Base-by-base conservation (phyloP, 2,888 invertebrate species). In the Luperina testacea region DNA sequence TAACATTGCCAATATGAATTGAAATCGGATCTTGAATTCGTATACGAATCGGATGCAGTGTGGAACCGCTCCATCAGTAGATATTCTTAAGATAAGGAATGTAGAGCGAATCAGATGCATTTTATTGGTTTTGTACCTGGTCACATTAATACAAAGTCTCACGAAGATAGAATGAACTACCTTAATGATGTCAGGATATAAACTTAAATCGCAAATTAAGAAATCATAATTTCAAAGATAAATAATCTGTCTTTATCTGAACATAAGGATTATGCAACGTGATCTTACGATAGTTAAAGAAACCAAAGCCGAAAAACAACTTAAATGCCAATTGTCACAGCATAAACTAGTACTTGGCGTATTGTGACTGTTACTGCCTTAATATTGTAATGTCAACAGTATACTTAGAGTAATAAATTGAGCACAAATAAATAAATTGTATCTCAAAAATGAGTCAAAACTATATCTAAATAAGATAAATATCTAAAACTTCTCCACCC, bases 401-500 rank as follows among this genome's bases (percentile, higher is more conserved):
- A 7, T 20, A 48, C 48, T 48, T 48, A 48, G 6, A 2, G 20
- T 20, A 20, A 51, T 51, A 51, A 51, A 51, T 51, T 20, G 51
- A 51, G 51, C 51, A 51, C 51, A 57, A 57, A 57, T 53, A 24
- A 51, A 9, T 57, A 57, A 24, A 57, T 57, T 51, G 38, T 69
- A 51, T 65, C 48, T 72, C 4, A 20, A 45, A 61, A 61, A n/a
- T 6, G 5, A 63, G 32, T 6, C 5, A 77, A 51, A 59, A 76
- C 15, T 0, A 42, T 53, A 63, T 61, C 4, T 15, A 63, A 59
- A 57, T 51, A 51, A 7, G 45, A 59, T 69, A 48, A 7, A 4
- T 11, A 77, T 75, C 67, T n/a, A 89, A 81, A 90, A 91, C 91
- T 93, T 92, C 79, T 89, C 70, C 81, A 69, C 75, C 8, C 82